phyloP scores from a whole-genome alignment of 2,888 invertebrate species.

The Monopis laevigella region DNA sequence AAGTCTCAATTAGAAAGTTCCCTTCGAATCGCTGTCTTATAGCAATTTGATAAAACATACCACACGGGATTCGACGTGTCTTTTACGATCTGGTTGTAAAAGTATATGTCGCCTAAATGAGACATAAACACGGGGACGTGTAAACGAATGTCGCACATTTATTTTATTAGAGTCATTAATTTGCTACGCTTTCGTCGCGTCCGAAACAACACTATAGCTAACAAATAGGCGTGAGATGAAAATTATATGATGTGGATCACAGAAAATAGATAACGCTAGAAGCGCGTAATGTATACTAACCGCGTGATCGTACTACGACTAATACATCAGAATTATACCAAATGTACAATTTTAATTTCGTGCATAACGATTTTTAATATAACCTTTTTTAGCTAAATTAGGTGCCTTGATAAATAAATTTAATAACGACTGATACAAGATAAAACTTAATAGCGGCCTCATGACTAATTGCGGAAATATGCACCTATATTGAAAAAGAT shows the following conservation, averaged over 20 bases:
- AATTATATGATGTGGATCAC: constrained; percentile 13
- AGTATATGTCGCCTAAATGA: constrained; percentile 64
- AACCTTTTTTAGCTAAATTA: no score
- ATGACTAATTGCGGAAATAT: no score
- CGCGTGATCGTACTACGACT: no score
- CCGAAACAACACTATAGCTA: constrained; percentile 26
- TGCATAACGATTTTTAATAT: no score
- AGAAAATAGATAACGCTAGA: no score
- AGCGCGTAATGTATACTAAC: no score
- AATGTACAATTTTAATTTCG: no score
- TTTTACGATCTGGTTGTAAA: constrained; percentile 56
- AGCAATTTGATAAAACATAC: constrained; percentile 40
- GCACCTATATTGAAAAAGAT: no score
- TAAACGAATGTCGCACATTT: constrained; percentile 64
- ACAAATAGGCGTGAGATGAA: constrained; percentile 16
- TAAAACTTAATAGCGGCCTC: no score
- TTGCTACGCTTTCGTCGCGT: constrained; percentile 48
- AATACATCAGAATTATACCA: no score
- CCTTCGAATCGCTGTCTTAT: constrained; percentile 36
- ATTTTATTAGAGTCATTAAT: constrained; percentile 63
- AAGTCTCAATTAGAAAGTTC: constrained; percentile 29
- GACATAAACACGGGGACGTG: constrained; percentile 63
- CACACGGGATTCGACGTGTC: constrained; percentile 37
- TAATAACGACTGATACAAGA: no score
- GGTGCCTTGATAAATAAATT: no score